Percentiles rank a stretch among this genome's conserved stretches.
phyloP scores from a whole-genome alignment of 2,113 vertebrate genomes.

The Carassius carassius region DNA sequence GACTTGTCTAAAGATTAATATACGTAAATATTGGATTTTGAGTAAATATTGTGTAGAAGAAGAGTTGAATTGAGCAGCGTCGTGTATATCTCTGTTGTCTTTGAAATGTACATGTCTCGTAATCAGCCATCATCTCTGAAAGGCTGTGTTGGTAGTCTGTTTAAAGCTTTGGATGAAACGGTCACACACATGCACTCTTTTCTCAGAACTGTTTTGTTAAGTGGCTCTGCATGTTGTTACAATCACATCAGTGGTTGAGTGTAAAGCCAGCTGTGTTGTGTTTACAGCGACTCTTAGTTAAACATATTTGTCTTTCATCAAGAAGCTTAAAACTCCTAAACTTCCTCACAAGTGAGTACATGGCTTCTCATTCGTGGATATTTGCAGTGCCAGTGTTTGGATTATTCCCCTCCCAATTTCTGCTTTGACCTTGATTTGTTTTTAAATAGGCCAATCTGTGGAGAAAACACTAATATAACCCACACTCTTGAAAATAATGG shows the following conservation, averaged over 20 bases:
- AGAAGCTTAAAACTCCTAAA: slow-evolving; percentile 1
- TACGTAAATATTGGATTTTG: not conserved
- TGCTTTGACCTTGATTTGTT: slow-evolving; percentile 11
- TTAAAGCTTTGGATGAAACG: not conserved
- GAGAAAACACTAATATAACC: not conserved
- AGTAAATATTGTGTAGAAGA: not conserved
- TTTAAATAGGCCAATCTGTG: slow-evolving; percentile 4
- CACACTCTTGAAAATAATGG: not conserved
- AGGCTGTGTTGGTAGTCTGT: not conserved
- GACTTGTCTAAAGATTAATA: not conserved
- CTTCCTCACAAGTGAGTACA: not conserved
- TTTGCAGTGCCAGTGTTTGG: not conserved
- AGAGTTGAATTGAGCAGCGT: not conserved
- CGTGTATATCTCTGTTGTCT: too few species aligned
- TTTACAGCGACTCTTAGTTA: not conserved
- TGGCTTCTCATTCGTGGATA: not conserved
- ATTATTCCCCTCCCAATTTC: not conserved
- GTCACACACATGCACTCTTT: not conserved
- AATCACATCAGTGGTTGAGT: not conserved
- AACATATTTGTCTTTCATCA: slow-evolving; percentile 17
- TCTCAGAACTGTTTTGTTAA: not conserved
- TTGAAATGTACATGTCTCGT: too few species aligned
- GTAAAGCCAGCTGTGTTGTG: slow-evolving; percentile 28
- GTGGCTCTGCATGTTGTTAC: not conserved
- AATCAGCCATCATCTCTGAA: not conserved